Conservation (phyloP, 1,140 invertebrate genomes). For the Pteromalus puparum region DNA sequence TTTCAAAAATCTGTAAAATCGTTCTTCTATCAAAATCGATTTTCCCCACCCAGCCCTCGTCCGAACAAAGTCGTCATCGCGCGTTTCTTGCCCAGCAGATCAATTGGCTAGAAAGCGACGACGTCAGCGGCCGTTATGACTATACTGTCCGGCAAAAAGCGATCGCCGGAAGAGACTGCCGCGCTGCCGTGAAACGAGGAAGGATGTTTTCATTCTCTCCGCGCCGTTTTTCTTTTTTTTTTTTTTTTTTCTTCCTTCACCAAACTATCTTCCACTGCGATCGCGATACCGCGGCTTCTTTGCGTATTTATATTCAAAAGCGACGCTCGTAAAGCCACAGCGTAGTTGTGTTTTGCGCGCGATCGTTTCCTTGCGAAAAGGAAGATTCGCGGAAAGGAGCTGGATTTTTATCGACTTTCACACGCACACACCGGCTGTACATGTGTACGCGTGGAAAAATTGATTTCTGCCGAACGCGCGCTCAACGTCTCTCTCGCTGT, state of each 20-base stretch:
- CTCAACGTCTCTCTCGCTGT: not conserved
- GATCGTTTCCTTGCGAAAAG: not conserved
- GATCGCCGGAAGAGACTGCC: constrained; percentile 1
- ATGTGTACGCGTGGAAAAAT: not conserved
- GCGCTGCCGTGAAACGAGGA: constrained; percentile 13
- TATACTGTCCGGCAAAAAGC: constrained; percentile 24
- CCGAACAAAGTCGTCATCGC: not conserved
- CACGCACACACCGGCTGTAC: not conserved
- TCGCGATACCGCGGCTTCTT: not conserved
- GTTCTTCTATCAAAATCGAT: too few relatives aligned
- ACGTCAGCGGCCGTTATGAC: constrained; percentile 29
- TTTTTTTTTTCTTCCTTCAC: not conserved
- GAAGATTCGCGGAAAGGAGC: not conserved
- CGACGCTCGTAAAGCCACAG: not conserved
- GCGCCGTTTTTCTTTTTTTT: not conserved
- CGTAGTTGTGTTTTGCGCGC: not conserved
- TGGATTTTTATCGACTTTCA: not conserved
- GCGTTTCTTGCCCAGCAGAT: not conserved
- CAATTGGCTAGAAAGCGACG: constrained; percentile 37
- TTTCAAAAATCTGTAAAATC: too few relatives aligned
- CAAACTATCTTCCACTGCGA: not conserved
- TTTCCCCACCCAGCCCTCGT: too few relatives aligned
- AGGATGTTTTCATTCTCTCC: not conserved
- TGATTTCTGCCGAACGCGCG: not conserved
- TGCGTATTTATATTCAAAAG: not conserved